Evolutionary conservation across 2,113 vertebrate genomes (phyloP).

Genomic region (Esox niger): DNA sequence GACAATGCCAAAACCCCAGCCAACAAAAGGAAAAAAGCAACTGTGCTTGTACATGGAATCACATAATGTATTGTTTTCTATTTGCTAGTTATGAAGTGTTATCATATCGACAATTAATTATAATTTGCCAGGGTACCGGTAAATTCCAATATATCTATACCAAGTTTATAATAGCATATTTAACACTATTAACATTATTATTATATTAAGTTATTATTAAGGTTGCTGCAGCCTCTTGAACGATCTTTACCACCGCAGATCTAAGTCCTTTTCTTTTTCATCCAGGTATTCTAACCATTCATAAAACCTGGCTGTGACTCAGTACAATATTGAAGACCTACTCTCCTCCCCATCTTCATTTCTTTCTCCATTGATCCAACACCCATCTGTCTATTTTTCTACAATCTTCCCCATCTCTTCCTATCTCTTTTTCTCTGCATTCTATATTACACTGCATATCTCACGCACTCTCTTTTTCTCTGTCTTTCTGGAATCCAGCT

Average conservation of each 20-base stretch:
- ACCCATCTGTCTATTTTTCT: constrained; percentile 27
- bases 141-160: too few relatives aligned
- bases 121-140: too few relatives aligned
- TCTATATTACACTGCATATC: not conserved
- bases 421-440: not conserved
- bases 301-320: constrained; percentile 56
- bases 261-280: constrained; percentile 38
- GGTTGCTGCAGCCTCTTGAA: too few relatives aligned
- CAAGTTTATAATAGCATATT: too few relatives aligned
- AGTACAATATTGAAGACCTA: constrained; percentile 52
- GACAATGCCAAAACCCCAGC: too few relatives aligned
- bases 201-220: too few relatives aligned
- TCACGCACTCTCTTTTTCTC: not conserved
- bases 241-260: constrained; percentile 61
- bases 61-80: too few relatives aligned
- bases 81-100: too few relatives aligned
- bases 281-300: constrained; percentile 54
- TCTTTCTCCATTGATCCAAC: not conserved
- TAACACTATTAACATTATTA: too few relatives aligned
- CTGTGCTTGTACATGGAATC: too few relatives aligned
- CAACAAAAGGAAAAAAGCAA: too few relatives aligned
- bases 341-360: not conserved
- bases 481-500: constrained; percentile 49
- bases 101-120: too few relatives aligned
- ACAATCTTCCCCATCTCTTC: not conserved